Evolutionary conservation across 2,888 invertebrate genomes (phyloP).

Genomic region (Callyntrura guangdongensis): DNA sequence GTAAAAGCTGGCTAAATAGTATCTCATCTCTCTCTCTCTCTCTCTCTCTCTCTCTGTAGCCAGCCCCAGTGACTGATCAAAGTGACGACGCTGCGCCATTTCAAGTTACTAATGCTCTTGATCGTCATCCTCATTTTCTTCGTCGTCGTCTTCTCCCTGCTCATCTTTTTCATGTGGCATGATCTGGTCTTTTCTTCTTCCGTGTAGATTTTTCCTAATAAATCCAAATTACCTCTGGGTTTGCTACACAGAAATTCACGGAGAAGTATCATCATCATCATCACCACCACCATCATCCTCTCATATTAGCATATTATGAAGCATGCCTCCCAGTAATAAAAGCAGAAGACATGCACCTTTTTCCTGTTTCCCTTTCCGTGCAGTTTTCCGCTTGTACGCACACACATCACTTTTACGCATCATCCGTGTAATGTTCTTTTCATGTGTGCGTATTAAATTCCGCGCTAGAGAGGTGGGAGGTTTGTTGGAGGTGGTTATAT

Average conservation of each 20-base stretch:
- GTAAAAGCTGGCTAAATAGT: neutral
- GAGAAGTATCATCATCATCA: neutral
- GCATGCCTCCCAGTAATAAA: neutral
- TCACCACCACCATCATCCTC: neutral
- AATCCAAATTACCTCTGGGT: conserved; percentile 34
- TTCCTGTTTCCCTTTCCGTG: neutral
- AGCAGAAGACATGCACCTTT: neutral
- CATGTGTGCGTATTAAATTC: conserved; percentile 11
- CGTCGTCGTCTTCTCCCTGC: too few relatives aligned
- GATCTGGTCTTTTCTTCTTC: neutral
- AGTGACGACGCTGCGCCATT: neutral
- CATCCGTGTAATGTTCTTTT: neutral
- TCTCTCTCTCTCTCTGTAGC: too few relatives aligned
- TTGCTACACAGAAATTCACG: neutral
- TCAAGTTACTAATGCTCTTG: too few relatives aligned
- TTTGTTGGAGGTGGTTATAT: conserved; percentile 24
- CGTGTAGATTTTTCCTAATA: conserved; percentile 10
- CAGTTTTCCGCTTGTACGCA: conserved; percentile 2
- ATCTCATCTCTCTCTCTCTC: too few relatives aligned
- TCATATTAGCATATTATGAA: neutral
- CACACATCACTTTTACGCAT: neutral
- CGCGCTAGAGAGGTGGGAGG: conserved; percentile 51
- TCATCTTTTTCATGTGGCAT: neutral
- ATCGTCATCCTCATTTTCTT: too few relatives aligned
- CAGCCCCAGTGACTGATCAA: neutral